Evolutionary conservation across 2,888 invertebrate genomes (phyloP).

Genomic region (Oxytorus armatus): DNA sequence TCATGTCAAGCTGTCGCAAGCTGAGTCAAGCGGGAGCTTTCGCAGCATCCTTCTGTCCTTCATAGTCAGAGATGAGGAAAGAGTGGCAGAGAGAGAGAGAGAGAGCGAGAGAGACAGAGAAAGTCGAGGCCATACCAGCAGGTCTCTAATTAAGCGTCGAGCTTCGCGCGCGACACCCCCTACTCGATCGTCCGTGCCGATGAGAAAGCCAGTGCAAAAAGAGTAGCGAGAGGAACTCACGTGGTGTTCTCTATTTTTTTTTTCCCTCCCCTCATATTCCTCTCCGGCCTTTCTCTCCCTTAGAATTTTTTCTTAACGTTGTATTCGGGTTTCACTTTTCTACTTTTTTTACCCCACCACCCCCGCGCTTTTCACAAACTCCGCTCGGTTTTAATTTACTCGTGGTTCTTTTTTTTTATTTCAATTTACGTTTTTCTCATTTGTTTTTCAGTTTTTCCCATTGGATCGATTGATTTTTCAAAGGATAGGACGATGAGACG

Average conservation of each 20-base stretch:
- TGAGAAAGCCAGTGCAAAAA: constrained; percentile 33
- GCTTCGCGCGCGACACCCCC: constrained; percentile 33
- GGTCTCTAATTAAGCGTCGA: constrained; percentile 64
- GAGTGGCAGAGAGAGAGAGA: constrained; percentile 1
- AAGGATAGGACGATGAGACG: neutral
- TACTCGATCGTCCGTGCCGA: constrained; percentile 50
- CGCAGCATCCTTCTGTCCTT: constrained; percentile 52
- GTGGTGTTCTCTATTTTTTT: constrained; percentile 33
- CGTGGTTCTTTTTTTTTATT: constrained; percentile 2
- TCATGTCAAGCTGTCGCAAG: constrained; percentile 50
- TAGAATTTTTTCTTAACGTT: neutral
- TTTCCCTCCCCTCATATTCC: neutral
- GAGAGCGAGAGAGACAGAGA: constrained; percentile 5
- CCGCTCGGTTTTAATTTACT: constrained; percentile 29
- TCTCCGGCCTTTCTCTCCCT: neutral
- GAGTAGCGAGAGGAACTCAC: constrained; percentile 11
- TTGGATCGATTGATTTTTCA: neutral
- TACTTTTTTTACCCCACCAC: too few relatives aligned
- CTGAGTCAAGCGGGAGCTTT: constrained; percentile 55
- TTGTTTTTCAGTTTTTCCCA: neutral
- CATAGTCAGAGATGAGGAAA: neutral
- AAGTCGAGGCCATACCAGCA: constrained; percentile 14
- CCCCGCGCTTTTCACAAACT: constrained; percentile 8
- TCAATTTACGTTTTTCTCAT: neutral
- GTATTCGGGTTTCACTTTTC: constrained; percentile 8